Base-by-base conservation (phyloP, 1,140 invertebrate genomes). In the Galleria mellonella region DNA sequence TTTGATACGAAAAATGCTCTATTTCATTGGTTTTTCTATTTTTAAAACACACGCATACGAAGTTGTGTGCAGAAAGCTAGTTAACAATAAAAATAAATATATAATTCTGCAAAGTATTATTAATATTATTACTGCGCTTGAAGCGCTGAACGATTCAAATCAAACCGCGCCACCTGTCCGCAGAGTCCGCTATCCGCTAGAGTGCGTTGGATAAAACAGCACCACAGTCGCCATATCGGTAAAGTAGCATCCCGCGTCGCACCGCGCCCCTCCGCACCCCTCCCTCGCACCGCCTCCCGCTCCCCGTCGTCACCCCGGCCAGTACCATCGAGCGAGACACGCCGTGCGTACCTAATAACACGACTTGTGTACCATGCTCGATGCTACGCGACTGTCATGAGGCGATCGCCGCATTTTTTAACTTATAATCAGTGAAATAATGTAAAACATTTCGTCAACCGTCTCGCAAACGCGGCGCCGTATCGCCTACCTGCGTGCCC, bases 401-500 rank as follows among this genome's bases (percentile, higher is more conserved):
- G 56, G 53, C 68, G 63, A 73, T 70, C 69, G 54, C 53, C 64
- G 54, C 53, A 71, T 64, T 61, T 60, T 55, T 68, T 53, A 70
- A 46, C 27, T 23, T 3, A 40, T 65, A 68, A 69, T 82, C 69
- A 79, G 79, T 83, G 75, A 79, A 78, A 83, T 83, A 78, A 83
- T 83, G 79, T 82, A 74, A 83, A 60, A 69, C 50, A 60, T 51
- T 64, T 47, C 54, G 51, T 57, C 43, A 65, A 64, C 52, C 58
- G 49, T 51, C 44, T 39, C 43, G 46, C 36, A 36, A 36, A 51
- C 42, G 58, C 55, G 54, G 58, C 59, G 54, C 55, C 45, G 55
- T 48, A 57, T 58, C 51, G 43, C 9, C 42, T 52, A 64, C 57
- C 51, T 67, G 61, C 51, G 57, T 48, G 52, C 59, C 49, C 55